Base-by-base conservation (phyloP, 2,888 invertebrate genomes). In the Hypena proboscidalis region DNA sequence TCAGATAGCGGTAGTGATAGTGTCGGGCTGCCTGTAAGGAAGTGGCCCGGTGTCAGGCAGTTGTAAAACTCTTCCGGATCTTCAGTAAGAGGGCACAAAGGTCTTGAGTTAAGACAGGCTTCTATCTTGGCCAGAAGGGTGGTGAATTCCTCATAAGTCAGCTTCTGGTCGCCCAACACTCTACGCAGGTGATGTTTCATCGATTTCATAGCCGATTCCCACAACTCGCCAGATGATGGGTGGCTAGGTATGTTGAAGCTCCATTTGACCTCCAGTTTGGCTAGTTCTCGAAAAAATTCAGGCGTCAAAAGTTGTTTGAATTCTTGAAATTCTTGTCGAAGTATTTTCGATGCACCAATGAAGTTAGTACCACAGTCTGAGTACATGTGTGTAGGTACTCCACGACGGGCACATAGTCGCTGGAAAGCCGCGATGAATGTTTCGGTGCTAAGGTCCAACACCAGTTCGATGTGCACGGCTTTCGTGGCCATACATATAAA, bases 1-100 rank as follows among this genome's bases (percentile, higher is more conserved):
- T n/a, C n/a, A n/a, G n/a, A n/a, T n/a, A n/a, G n/a, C n/a, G n/a
- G n/a, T n/a, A n/a, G n/a, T n/a, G n/a, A n/a, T n/a, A n/a, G n/a
- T n/a, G 10, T 27, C 0, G 55, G 44, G 1, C 33, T 35, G 0
- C 60, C 52, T 0, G 42, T 43, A 7, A 63, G 39, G 6, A 60
- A 64, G 23, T 66, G 62, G 1, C 55, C 59, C 1, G 65, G 62
- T 2, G 56, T 58, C 10, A 66, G 27, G 8, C 8, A 48, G 17
- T 43, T 39, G 5, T 48, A 43, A 19, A 54, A 49, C 8, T 62
- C 65, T 3, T 56, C 55, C 0, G 52, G 45, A 21, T 55, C 46
- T 35, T 57, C 53, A 3, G 56, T 48, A 2, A 63, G 37, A 0
- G 51, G 34, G n/a, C 38, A 56, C 4, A 63, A 29, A 0, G 58